phyloP scores from a whole-genome alignment of 2,888 invertebrate species.

The Eupithecia insigniata region DNA sequence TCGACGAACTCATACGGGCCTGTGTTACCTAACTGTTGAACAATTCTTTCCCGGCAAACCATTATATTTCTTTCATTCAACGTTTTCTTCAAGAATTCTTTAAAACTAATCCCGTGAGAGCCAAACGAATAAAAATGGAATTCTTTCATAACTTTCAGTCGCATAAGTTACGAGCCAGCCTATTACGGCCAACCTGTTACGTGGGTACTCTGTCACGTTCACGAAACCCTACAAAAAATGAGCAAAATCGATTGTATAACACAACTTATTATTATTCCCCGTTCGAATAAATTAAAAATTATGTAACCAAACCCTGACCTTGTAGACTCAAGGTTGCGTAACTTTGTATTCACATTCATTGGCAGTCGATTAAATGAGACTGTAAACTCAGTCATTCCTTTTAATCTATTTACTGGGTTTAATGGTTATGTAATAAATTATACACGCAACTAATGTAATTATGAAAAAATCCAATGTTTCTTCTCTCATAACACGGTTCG shows the following conservation, averaged over 20 bases:
- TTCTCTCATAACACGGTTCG: slow-evolving; percentile 59
- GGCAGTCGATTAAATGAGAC: neutral
- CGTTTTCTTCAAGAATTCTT: neutral
- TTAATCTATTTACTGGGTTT: neutral
- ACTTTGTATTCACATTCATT: slow-evolving; percentile 5
- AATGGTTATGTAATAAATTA: slow-evolving; percentile 26
- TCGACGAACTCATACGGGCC: neutral
- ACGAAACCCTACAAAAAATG: slow-evolving; percentile 20
- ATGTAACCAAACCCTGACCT: slow-evolving; percentile 33
- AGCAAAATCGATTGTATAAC: slow-evolving; percentile 19
- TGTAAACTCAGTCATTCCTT: neutral
- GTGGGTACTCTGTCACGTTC: neutral
- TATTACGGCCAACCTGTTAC: slow-evolving; percentile 20
- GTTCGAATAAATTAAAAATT: slow-evolving; percentile 29
- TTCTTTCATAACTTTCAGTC: slow-evolving; percentile 21
- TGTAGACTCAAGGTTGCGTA: slow-evolving; percentile 29
- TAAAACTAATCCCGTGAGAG: neutral
- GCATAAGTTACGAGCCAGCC: slow-evolving; percentile 6
- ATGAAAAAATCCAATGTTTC: slow-evolving; percentile 44
- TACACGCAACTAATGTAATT: slow-evolving; percentile 35
- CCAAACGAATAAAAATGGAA: neutral
- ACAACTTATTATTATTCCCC: slow-evolving; percentile 13
- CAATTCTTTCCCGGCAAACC: neutral
- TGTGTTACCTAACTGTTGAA: neutral
- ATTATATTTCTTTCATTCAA: neutral